A percentile compares a stretch with the other conserved stretches of the same genome.
phyloP scores from a whole-genome alignment of 1,140 invertebrate species.

The Drosophila arizonae region DNA sequence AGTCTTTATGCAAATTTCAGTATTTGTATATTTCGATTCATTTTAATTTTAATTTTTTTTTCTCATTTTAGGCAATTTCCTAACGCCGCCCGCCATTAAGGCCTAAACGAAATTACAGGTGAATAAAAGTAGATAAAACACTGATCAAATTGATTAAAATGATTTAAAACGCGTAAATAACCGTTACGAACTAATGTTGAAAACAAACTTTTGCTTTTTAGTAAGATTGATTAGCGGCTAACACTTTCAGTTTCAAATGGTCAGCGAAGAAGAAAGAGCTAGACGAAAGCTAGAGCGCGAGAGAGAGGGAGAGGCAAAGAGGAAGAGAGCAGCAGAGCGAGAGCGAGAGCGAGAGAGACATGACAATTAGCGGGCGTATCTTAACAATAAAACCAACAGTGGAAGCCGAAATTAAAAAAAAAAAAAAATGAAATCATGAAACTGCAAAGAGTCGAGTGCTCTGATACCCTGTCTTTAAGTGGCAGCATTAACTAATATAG shows the following conservation, averaged over 20 bases:
- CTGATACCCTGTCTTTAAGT: not conserved
- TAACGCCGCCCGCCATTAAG: constrained; percentile 1
- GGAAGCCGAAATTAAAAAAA: constrained; percentile 15
- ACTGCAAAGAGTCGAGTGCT: not conserved
- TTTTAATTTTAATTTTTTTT: not conserved
- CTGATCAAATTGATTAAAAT: constrained; percentile 34
- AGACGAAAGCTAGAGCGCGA: constrained; percentile 9
- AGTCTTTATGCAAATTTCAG: constrained; percentile 5
- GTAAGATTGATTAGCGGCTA: constrained; percentile 54
- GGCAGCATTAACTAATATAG: too few species aligned
- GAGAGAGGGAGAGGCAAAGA: constrained; percentile 5
- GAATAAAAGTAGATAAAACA: not conserved
- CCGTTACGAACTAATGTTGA: constrained; percentile 37
- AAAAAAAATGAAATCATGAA: too few species aligned
- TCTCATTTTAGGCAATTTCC: constrained; percentile 1
- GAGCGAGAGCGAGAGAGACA: constrained; percentile 8
- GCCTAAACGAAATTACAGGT: not conserved
- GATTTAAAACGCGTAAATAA: constrained; percentile 48
- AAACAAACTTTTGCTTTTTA: constrained; percentile 55
- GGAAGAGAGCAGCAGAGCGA: not conserved
- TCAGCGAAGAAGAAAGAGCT: not conserved
- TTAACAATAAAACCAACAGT: constrained; percentile 66
- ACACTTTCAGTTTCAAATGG: constrained; percentile 64
- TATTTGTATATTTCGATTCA: constrained; percentile 1
- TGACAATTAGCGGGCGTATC: constrained; percentile 58